These are phyloP conservation scores for Patiria miniata DNA, from an alignment of 35 echinoderm and acorn worm species.

Conservation along the genomic window DNA sequence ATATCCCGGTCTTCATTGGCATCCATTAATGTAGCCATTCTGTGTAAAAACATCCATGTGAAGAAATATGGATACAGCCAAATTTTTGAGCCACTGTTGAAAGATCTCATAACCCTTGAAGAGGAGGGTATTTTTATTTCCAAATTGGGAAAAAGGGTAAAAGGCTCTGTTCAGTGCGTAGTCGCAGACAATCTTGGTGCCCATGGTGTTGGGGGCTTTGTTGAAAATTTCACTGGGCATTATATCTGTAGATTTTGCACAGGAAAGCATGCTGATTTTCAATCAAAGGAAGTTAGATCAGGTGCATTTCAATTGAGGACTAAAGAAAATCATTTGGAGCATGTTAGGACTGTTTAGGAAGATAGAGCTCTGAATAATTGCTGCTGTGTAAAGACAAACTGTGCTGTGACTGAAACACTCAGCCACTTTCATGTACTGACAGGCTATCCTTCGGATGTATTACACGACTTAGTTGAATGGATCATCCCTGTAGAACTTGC, in stretches of 20 bases:
- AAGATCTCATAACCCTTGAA: slow-evolving; percentile 47
- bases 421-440: slow-evolving; percentile 55
- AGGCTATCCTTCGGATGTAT: slow-evolving; percentile 60
- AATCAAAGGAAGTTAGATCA: slow-evolving; percentile 41
- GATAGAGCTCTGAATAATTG: slow-evolving; percentile 51
- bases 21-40: slow-evolving; percentile 47
- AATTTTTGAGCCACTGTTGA: slow-evolving; percentile 62
- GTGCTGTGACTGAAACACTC: slow-evolving; percentile 50
- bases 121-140: slow-evolving; percentile 41
- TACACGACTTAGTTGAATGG: slow-evolving; percentile 72
- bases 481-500: slow-evolving; percentile 53
- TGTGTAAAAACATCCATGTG: slow-evolving; percentile 55
- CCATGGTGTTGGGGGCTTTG: slow-evolving; percentile 50
- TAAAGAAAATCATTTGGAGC: slow-evolving; percentile 47
- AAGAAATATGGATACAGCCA: slow-evolving; percentile 62
- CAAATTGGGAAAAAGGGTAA: slow-evolving; percentile 44
- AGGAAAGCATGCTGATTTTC: slow-evolving; percentile 37
- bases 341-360: slow-evolving; percentile 56
- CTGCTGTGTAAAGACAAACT: slow-evolving; percentile 51
- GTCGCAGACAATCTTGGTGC: slow-evolving; percentile 60
- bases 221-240: slow-evolving; percentile 52
- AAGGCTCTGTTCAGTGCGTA: slow-evolving; percentile 59
- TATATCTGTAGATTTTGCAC: slow-evolving; percentile 61
- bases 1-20: slow-evolving; percentile 37
- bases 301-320: slow-evolving; percentile 50